Evolutionary conservation across 30 jellyfish, hydroid and myxozoan species (phyloP).

Genomic region (Cassiopea andromeda): DNA sequence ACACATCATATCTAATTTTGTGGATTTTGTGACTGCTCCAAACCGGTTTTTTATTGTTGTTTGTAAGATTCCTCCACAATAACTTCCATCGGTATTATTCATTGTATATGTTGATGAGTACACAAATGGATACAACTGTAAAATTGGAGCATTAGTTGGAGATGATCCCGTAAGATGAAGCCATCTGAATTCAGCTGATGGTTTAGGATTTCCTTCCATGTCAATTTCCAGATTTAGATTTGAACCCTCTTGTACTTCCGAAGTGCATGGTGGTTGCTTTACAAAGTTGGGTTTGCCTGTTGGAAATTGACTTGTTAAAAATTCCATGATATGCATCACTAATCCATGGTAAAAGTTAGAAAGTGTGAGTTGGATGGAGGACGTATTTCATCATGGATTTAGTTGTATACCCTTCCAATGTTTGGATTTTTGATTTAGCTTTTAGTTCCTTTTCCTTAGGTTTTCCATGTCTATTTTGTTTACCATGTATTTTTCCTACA

Average conservation of each 20-base stretch:
- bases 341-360: too few relatives aligned
- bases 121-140: background rate
- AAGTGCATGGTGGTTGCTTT: background rate
- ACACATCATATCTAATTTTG: slow-evolving; percentile 18
- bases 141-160: background rate
- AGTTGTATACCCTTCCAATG: too few relatives aligned
- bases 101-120: slow-evolving; percentile 11
- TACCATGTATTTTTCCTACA: too few relatives aligned
- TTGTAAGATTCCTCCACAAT: slow-evolving; percentile 31
- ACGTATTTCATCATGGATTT: too few relatives aligned
- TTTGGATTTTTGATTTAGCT: too few relatives aligned
- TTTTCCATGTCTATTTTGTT: too few relatives aligned
- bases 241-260: slow-evolving; percentile 1
- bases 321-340: too few relatives aligned
- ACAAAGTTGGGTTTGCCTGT: slow-evolving; percentile 19
- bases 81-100: slow-evolving; percentile 9
- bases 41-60: slow-evolving; percentile 6
- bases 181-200: slow-evolving; percentile 38
- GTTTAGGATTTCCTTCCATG: slow-evolving; percentile 46
- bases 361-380: too few relatives aligned
- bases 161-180: slow-evolving; percentile 6
- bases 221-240: slow-evolving; percentile 5
- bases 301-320: too few relatives aligned
- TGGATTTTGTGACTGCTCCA: background rate
- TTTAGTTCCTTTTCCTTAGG: too few relatives aligned